phyloP scores from a whole-genome alignment of 2,113 vertebrate species.

The Nothoprocta perdicaria region DNA sequence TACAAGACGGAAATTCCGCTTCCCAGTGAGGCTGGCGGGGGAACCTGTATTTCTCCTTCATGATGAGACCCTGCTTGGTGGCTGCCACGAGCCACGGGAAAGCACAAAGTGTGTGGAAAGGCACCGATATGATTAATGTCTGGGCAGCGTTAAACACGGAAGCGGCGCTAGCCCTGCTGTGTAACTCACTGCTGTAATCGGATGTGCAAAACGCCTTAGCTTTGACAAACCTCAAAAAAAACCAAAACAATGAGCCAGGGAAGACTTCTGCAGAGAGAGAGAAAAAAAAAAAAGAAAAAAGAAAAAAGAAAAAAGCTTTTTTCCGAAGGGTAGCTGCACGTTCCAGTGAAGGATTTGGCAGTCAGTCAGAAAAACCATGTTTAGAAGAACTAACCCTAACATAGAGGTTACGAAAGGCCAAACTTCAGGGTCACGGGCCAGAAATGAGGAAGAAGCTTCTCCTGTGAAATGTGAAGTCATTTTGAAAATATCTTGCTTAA shows the following conservation, averaged over 20 bases:
- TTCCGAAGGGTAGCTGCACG: neutral
- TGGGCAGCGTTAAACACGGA: neutral
- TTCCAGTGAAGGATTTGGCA: neutral
- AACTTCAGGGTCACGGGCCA: neutral
- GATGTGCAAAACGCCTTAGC: neutral
- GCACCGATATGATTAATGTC: neutral
- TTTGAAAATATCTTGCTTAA: neutral
- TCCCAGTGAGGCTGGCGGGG: neutral
- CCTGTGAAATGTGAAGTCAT: neutral
- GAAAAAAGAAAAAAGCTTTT: neutral
- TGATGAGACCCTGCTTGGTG: neutral
- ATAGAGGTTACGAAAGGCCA: neutral
- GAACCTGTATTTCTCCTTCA: conserved; percentile 60
- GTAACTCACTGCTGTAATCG: neutral
- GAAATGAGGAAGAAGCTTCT: neutral
- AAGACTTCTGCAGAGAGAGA: rapidly evolving
- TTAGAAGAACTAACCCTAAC: neutral
- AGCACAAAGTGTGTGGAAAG: neutral
- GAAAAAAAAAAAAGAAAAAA: too few relatives aligned
- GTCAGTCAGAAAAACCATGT: neutral
- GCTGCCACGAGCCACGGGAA: conserved; percentile 23
- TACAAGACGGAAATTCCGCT: conserved; percentile 37
- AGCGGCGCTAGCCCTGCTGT: neutral
- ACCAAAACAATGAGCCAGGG: too few relatives aligned
- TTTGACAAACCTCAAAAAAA: neutral